Conservation (phyloP, 2,113 vertebrate species). For the Notothenia rossii region DNA sequence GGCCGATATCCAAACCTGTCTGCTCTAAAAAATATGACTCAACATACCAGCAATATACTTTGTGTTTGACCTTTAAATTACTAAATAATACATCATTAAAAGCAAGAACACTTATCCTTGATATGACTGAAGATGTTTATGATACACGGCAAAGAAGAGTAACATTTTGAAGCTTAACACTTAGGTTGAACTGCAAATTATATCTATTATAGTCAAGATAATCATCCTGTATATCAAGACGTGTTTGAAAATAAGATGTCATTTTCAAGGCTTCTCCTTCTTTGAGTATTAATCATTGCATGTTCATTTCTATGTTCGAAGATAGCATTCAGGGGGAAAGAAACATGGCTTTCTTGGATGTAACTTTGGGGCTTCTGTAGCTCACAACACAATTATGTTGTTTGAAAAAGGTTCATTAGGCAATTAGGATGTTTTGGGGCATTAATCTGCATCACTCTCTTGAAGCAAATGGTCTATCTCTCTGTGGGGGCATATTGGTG, state of each 20-base stretch:
- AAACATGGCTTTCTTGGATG: slow-evolving; percentile 30
- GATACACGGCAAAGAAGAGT: background rate
- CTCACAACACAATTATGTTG: slow-evolving; percentile 54
- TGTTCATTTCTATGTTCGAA: slow-evolving; percentile 28
- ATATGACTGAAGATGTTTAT: background rate
- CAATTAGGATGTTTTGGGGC: slow-evolving; percentile 73
- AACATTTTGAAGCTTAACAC: background rate
- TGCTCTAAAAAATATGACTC: background rate
- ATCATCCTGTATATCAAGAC: slow-evolving; percentile 10
- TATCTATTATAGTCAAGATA: background rate
- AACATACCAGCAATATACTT: background rate
- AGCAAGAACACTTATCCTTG: background rate
- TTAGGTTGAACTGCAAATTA: background rate
- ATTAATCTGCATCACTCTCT: slow-evolving; percentile 69
- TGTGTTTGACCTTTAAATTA: background rate
- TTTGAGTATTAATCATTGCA: slow-evolving; percentile 15
- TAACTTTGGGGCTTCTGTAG: slow-evolving; percentile 35
- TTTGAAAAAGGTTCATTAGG: slow-evolving; percentile 73
- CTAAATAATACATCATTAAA: background rate
- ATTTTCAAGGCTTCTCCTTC: background rate
- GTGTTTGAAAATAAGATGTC: slow-evolving; percentile 13
- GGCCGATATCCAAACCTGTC: background rate
- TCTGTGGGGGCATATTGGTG: slow-evolving; percentile 60
- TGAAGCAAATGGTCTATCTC: slow-evolving; percentile 57
- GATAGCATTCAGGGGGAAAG: slow-evolving; percentile 22